These are phyloP conservation scores for Mastacembelus armatus DNA, from an alignment of 2,797 vertebrate species.

Conservation along the genomic window DNA sequence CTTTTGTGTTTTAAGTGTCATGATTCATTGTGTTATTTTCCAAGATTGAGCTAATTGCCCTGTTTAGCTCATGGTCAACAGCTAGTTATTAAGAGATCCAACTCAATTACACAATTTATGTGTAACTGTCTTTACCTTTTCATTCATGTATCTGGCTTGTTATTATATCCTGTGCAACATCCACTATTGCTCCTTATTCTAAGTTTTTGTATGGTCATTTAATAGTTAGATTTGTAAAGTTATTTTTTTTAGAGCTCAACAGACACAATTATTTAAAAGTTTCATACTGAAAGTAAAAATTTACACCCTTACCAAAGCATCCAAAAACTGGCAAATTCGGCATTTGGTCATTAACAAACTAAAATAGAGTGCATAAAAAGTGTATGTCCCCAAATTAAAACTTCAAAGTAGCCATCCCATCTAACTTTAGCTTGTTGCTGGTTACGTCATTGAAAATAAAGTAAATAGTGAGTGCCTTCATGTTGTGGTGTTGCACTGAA, in stretches of 20 bases:
- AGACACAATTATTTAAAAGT: not conserved
- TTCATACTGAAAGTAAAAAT: not conserved
- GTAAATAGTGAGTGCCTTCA: constrained; percentile 42
- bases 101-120: constrained; percentile 51
- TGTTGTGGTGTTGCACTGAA: constrained; percentile 60
- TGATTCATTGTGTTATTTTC: constrained; percentile 57
- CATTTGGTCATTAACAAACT: not conserved
- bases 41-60: constrained; percentile 40
- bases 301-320: not conserved
- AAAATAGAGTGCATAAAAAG: not conserved
- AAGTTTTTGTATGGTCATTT: not conserved
- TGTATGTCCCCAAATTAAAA: not conserved
- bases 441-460: constrained; percentile 43
- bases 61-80: constrained; percentile 57
- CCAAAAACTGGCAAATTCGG: not conserved
- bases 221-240: not conserved
- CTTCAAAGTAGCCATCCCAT: constrained; percentile 8
- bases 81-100: constrained; percentile 48
- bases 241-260: no score
- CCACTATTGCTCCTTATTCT: not conserved
- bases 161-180: constrained; percentile 27
- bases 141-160: constrained; percentile 33
- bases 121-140: constrained; percentile 38
- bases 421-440: constrained; percentile 4
- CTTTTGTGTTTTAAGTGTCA: constrained; percentile 67